Conservation (phyloP, 1,140 invertebrate species). For the Mamestra configurata region DNA sequence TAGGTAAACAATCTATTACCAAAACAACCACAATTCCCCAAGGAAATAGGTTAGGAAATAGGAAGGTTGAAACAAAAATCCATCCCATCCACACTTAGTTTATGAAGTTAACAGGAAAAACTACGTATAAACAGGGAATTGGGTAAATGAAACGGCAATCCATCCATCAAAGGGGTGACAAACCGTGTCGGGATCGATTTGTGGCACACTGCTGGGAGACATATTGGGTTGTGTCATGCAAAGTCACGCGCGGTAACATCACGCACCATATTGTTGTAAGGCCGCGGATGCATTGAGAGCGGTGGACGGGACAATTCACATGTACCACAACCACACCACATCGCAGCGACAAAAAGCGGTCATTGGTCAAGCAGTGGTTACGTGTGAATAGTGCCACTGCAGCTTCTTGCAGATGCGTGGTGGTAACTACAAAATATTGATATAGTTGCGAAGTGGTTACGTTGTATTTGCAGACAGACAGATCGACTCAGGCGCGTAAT, state of each 20-base stretch:
- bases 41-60: neutral
- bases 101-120: conserved; percentile 26
- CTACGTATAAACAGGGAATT: conserved; percentile 48
- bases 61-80: neutral
- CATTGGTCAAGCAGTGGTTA: no score
- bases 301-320: no score
- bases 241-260: conserved; percentile 56
- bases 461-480: no score
- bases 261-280: conserved; percentile 14
- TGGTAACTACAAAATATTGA: no score
- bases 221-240: conserved; percentile 59
- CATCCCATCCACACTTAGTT: conserved; percentile 1
- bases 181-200: conserved; percentile 43
- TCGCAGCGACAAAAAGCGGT: no score
- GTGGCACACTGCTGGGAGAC: conserved; percentile 46
- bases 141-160: conserved; percentile 52
- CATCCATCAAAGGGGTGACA: conserved; percentile 50
- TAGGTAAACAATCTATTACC: no score
- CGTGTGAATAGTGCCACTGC: no score
- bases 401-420: no score
- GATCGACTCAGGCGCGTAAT: no score
- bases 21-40: neutral
- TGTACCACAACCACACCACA: no score
- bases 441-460: no score
- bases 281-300: neutral